These are phyloP conservation scores for Lithophane ornitopus DNA, from an alignment of 2,888 invertebrate species.

Conservation along the genomic window DNA sequence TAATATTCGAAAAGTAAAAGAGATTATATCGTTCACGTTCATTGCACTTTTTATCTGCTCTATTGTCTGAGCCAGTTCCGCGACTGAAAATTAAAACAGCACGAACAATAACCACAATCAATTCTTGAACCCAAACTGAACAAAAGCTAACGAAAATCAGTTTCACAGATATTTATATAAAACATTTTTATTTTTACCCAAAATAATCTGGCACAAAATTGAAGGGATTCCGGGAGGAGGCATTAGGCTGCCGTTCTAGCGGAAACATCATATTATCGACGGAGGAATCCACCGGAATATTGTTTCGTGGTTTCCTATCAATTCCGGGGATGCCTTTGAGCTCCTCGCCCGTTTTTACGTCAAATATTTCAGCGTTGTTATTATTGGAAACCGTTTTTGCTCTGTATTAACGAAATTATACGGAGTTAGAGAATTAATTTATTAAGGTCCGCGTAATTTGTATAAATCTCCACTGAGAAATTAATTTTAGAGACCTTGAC, in stretches of 20 bases:
- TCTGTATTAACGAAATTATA: conserved; percentile 65
- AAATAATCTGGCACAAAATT: conserved; percentile 76
- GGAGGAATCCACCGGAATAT: conserved; percentile 78
- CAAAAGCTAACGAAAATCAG: conserved; percentile 56
- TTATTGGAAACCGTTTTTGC: conserved; percentile 67
- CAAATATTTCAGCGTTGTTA: conserved; percentile 70
- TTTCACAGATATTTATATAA: conserved; percentile 63
- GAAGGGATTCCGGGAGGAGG: conserved; percentile 73
- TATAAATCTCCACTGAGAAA: conserved; percentile 60
- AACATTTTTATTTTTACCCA: conserved; percentile 69
- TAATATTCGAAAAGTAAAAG: conserved; percentile 3
- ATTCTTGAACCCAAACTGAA: conserved; percentile 48
- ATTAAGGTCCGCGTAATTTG: conserved; percentile 61
- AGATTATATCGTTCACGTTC: conserved; percentile 2
- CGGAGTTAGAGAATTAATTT: conserved; percentile 60
- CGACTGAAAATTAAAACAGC: conserved; percentile 25
- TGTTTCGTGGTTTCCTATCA: conserved; percentile 82
- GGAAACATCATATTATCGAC: conserved; percentile 84
- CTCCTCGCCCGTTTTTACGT: conserved; percentile 64
- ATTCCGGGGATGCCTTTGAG: conserved; percentile 72
- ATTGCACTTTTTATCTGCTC: conserved; percentile 23
- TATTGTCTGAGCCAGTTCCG: conserved; percentile 19
- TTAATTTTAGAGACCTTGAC: conserved; percentile 56
- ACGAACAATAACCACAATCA: conserved; percentile 33
- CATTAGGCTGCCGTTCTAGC: conserved; percentile 78